Base-by-base conservation (phyloP, 2,888 invertebrate genomes). In the Cheilosia scutellata region DNA sequence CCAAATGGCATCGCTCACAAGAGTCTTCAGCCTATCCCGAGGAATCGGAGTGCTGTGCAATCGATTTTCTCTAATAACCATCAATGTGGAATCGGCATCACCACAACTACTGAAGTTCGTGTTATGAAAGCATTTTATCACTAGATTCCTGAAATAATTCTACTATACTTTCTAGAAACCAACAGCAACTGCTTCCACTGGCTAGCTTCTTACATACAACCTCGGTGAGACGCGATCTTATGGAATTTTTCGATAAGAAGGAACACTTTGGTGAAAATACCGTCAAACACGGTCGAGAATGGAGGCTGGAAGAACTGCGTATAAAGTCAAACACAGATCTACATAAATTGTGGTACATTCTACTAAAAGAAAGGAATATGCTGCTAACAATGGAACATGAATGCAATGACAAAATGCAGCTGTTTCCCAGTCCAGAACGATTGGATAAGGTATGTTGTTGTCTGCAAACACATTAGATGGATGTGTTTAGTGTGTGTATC, bases 301-400 rank as follows among this genome's bases (percentile, higher is more conserved):
- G 99, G 99, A 95, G 93, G 82, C 92, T 94, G 74, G 98, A 98
- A 87, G 99, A 99, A 92, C 93, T 99, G 25, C 94, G 99, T 89
- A 95, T 99, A 60, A 99, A 99, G 93, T 98, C 98, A 58, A 99
- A 98, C 91, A 94, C 95, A 63, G 99, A 99, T 92, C 94, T 99
- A 76, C 99, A 99, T 91, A 98, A 99, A 93, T 93, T 99, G 79
- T 99, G 99, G 99, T 98, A 94, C 90, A 90, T 95, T 16, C 93
- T 99, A 75, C 93, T 99, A 68, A 99, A 99, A 93, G 99, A 99
- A 93, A 94, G 96, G 71, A 99, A 99, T 92, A 99, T 99, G 99
- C 93, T 99, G 20, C 92, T 97, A 87, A 99, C 99, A 2, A 98
- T 99, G 99, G 97, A 98, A 93, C 95, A 97, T 86, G 96, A 96